These are phyloP conservation scores for Bos taurus DNA, from an alignment of 2,113 vertebrate species.

Conservation along the genomic window DNA sequence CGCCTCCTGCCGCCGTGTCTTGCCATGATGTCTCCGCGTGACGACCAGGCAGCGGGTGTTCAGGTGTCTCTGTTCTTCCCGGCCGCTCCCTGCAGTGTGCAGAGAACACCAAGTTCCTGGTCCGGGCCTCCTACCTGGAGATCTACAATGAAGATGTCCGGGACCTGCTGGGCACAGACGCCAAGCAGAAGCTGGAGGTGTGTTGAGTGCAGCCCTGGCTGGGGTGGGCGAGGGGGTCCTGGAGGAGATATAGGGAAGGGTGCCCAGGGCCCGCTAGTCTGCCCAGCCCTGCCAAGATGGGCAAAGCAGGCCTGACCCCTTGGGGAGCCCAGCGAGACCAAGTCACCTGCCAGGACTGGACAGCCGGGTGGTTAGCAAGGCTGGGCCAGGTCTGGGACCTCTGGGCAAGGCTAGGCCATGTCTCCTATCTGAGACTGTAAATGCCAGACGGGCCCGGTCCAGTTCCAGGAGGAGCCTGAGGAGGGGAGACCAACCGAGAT, in stretches of 20 bases:
- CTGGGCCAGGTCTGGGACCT: background rate
- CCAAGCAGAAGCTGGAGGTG: conserved; percentile 93
- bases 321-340: background rate
- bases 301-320: background rate
- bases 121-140: conserved; percentile 91
- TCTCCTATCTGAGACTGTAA: background rate
- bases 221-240: accelerated
- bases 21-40: accelerated
- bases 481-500: too few relatives aligned
- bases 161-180: conserved; percentile 89
- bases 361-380: background rate
- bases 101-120: conserved; percentile 90
- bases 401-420: background rate
- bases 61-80: background rate
- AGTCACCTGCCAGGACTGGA: background rate
- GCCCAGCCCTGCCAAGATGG: background rate
- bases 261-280: background rate
- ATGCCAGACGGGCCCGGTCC: background rate
- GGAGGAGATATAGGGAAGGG: too few relatives aligned
- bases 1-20: accelerated
- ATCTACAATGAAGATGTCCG: conserved; percentile 91
- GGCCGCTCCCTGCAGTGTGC: conserved; percentile 82
- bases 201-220: conserved; percentile 65
- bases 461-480: background rate
- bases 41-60: background rate